Conservation (phyloP, 2,797 vertebrate genomes). For the Spea hammondii region DNA sequence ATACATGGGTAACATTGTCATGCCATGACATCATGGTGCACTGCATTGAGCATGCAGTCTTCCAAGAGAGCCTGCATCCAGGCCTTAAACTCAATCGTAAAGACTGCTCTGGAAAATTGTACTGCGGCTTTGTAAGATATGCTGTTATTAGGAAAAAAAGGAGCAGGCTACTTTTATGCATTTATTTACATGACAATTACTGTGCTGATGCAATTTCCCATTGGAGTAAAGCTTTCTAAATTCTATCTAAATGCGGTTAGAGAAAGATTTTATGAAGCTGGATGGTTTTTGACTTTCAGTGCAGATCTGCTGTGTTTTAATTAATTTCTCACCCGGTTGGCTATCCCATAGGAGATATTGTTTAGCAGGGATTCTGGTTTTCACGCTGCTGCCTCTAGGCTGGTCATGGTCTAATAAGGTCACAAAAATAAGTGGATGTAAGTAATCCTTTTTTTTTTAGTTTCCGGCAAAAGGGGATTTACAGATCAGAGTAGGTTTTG, state of each 20-base stretch:
- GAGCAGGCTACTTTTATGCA: too few relatives aligned
- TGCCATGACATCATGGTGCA: too few relatives aligned
- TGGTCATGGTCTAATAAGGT: constrained; percentile 52
- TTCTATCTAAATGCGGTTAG: constrained; percentile 14
- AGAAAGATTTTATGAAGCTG: constrained; percentile 33
- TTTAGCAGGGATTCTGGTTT: constrained; percentile 51
- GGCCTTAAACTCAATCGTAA: too few relatives aligned
- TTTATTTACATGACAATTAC: neutral
- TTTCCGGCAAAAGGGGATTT: constrained; percentile 41
- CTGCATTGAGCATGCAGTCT: too few relatives aligned
- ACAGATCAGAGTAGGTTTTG: constrained; percentile 28
- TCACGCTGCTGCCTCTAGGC: constrained; percentile 24
- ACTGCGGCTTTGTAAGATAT: too few relatives aligned
- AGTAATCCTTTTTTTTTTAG: constrained; percentile 37
- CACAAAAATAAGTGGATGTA: constrained; percentile 49
- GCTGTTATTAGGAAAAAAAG: too few relatives aligned
- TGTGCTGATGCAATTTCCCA: constrained; percentile 18
- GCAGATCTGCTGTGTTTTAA: constrained; percentile 45
- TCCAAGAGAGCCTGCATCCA: too few relatives aligned
- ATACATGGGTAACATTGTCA: too few relatives aligned
- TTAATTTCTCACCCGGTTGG: constrained; percentile 51
- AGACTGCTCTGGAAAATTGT: too few relatives aligned
- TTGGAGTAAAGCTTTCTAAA: constrained; percentile 35
- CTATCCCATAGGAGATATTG: constrained; percentile 48
- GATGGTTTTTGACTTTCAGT: constrained; percentile 27